Evolutionary conservation across 1,140 invertebrate genomes (phyloP).

Genomic region (Brachionus rubens): DNA sequence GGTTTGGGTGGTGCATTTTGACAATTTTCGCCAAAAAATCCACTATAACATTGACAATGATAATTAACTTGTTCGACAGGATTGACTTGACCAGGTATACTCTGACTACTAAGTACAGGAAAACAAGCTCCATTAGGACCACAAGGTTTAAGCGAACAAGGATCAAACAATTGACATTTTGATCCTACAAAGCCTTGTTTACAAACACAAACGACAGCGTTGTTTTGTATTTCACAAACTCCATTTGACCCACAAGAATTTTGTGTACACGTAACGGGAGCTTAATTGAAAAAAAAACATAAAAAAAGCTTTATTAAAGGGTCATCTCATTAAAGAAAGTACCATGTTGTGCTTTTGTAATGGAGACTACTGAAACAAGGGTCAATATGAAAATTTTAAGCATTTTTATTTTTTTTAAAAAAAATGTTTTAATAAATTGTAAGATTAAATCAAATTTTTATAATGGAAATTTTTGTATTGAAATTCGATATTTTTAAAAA

Average conservation of each 20-base stretch:
- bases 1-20: slow-evolving; percentile 27
- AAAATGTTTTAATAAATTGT: no score
- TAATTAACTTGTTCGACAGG: slow-evolving; percentile 32
- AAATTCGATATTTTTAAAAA: slow-evolving; percentile 22
- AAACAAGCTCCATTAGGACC: slow-evolving; percentile 36
- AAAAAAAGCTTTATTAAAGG: no score
- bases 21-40: slow-evolving; percentile 38
- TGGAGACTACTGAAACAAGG: neutral
- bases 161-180: slow-evolving; percentile 32
- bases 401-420: slow-evolving; percentile 31
- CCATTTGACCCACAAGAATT: slow-evolving; percentile 33
- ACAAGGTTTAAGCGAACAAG: slow-evolving; percentile 17
- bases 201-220: slow-evolving; percentile 15
- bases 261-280: neutral
- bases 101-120: slow-evolving; percentile 17
- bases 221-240: slow-evolving; percentile 20
- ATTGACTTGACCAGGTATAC: slow-evolving; percentile 16
- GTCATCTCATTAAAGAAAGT: no score
- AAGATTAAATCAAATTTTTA: neutral
- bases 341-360: no score
- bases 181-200: slow-evolving; percentile 26
- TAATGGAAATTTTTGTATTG: neutral
- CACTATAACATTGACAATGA: slow-evolving; percentile 46
- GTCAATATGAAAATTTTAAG: neutral
- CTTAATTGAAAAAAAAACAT: neutral